Conservation (phyloP, 2,888 invertebrate species). For the Heliconius aoede region DNA sequence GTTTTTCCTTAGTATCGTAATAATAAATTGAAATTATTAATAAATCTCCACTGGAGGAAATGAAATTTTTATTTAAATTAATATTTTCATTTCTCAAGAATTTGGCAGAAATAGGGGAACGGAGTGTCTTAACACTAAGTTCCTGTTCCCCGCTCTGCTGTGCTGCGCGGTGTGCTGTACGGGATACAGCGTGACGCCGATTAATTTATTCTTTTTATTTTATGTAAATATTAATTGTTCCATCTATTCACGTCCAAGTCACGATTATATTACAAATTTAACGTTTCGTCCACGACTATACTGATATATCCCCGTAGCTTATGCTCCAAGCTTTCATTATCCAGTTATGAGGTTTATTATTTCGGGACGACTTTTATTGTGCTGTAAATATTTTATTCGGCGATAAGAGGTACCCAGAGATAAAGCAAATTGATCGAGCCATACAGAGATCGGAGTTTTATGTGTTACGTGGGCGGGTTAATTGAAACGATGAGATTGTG, state of each 20-base stretch:
- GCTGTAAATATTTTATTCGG: slow-evolving; percentile 80
- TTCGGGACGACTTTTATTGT: slow-evolving; percentile 76
- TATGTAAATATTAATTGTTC: not conserved
- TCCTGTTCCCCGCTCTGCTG: too few relatives aligned
- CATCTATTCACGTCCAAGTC: slow-evolving; percentile 33
- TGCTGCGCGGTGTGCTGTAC: too few relatives aligned
- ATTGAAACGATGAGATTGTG: slow-evolving; percentile 75
- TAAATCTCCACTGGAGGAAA: too few relatives aligned
- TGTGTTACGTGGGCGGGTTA: slow-evolving; percentile 73
- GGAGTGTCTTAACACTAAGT: too few relatives aligned
- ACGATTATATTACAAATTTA: slow-evolving; percentile 39
- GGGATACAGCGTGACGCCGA: too few relatives aligned
- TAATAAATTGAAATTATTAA: too few relatives aligned
- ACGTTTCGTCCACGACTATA: slow-evolving; percentile 25
- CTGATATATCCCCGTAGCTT: slow-evolving; percentile 37
- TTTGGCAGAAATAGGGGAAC: too few relatives aligned
- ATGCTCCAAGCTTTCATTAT: slow-evolving; percentile 62
- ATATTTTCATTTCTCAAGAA: too few relatives aligned
- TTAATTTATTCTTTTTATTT: not conserved
- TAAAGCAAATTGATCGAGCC: slow-evolving; percentile 79
- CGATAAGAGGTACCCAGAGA: slow-evolving; percentile 74
- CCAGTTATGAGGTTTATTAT: slow-evolving; percentile 76
- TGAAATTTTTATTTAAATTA: too few relatives aligned
- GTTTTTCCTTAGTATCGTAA: too few relatives aligned
- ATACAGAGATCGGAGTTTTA: slow-evolving; percentile 58